A percentile compares a stretch with the other conserved stretches of the same genome.
Conservation (phyloP, 2,797 vertebrate species). For the Channa striata region DNA sequence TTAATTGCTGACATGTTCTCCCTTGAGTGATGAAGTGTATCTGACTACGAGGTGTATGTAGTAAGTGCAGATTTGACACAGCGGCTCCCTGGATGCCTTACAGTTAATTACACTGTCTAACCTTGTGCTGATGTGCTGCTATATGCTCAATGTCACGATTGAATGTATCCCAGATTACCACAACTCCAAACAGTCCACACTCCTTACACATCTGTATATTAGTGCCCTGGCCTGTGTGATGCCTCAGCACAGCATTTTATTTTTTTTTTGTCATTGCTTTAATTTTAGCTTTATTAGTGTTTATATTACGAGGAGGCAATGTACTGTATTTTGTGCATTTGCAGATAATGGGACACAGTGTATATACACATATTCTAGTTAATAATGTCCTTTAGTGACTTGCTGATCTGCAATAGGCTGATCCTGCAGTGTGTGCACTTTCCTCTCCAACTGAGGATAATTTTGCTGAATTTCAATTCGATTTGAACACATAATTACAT, state of each 20-base stretch:
- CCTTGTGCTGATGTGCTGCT: slow-evolving; percentile 61
- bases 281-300: slow-evolving; percentile 55
- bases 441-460: neutral
- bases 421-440: slow-evolving; percentile 41
- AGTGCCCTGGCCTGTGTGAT: slow-evolving; percentile 44
- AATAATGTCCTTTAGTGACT: slow-evolving; percentile 28
- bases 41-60: slow-evolving; percentile 68
- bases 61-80: slow-evolving; percentile 78
- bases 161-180: slow-evolving; percentile 54
- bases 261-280: slow-evolving; percentile 44
- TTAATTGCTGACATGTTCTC: slow-evolving; percentile 72
- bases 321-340: slow-evolving; percentile 8
- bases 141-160: slow-evolving; percentile 64
- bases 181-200: slow-evolving; percentile 37
- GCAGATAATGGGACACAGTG: slow-evolving; percentile 21
- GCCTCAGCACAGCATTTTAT: slow-evolving; percentile 28
- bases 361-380: slow-evolving; percentile 14
- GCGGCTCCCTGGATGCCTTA: slow-evolving; percentile 75
- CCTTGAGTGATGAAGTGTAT: slow-evolving; percentile 70
- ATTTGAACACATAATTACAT: slow-evolving; percentile 16
- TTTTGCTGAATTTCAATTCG: slow-evolving; percentile 24
- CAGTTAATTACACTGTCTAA: slow-evolving; percentile 86
- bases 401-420: slow-evolving; percentile 47
- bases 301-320: slow-evolving; percentile 35
- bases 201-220: slow-evolving; percentile 46